phyloP scores from a whole-genome alignment of 2,797 vertebrate species.

The Pseudochaenichthys georgianus region DNA sequence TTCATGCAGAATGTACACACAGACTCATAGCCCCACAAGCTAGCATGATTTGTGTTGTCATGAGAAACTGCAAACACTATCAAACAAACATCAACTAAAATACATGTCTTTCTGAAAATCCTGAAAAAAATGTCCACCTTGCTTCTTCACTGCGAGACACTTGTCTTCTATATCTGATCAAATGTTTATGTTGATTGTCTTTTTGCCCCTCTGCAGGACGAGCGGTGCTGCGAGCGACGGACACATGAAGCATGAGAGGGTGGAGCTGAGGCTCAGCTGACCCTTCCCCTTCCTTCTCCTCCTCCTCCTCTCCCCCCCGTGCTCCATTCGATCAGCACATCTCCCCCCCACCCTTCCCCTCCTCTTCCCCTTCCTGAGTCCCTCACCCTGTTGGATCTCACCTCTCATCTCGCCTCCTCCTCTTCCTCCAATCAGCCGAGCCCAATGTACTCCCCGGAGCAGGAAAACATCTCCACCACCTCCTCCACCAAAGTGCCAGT shows the following conservation, averaged over 20 bases:
- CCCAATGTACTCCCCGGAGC: conserved; percentile 99
- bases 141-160: background rate
- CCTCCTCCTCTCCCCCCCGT: conserved; percentile 63
- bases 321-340: conserved; percentile 57
- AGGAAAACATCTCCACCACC: conserved; percentile 97
- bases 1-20: too few relatives aligned
- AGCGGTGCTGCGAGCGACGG: conserved; percentile 58
- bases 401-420: conserved; percentile 32
- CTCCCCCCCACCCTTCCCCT: conserved; percentile 39
- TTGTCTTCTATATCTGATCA: conserved; percentile 20
- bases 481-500: conserved; percentile 96
- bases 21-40: background rate
- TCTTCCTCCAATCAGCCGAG: conserved; percentile 73
- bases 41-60: rapidly evolving
- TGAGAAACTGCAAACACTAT: background rate
- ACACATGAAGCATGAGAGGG: conserved; percentile 84
- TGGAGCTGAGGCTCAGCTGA: conserved; percentile 85
- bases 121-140: background rate
- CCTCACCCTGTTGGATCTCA: conserved; percentile 49
- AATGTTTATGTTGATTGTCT: conserved; percentile 35
- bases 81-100: too few relatives aligned
- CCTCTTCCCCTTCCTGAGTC: conserved; percentile 49
- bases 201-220: conserved; percentile 54
- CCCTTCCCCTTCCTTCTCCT: conserved; percentile 74
- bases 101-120: too few relatives aligned